Conservation (phyloP, 1,140 invertebrate species). For the Cherax quadricarinatus region DNA sequence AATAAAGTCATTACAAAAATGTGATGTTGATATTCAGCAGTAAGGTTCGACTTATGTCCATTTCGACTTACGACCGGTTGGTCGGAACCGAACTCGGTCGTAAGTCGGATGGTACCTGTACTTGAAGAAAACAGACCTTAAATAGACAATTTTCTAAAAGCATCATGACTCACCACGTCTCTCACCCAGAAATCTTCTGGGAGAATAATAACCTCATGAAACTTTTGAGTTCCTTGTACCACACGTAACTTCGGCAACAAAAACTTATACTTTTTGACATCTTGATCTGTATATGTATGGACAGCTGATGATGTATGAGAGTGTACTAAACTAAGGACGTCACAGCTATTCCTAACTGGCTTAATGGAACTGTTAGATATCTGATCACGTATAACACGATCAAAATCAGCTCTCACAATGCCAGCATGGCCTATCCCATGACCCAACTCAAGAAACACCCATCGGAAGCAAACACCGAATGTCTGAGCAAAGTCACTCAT, state of each 20-base stretch:
- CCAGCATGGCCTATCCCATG: constrained; percentile 26
- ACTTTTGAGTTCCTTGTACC: constrained; percentile 41
- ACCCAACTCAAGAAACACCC: constrained; percentile 33
- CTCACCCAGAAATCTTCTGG: constrained; percentile 43
- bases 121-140: neutral
- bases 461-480: constrained; percentile 42
- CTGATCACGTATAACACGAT: constrained; percentile 8
- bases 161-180: constrained; percentile 18
- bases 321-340: constrained; percentile 15
- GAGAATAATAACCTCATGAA: constrained; percentile 34
- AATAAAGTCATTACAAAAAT: too few relatives aligned
- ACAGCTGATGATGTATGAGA: constrained; percentile 5
- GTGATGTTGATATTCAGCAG: too few relatives aligned
- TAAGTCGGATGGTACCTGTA: too few relatives aligned
- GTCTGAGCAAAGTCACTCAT: constrained; percentile 33
- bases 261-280: constrained; percentile 36
- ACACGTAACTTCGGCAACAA: constrained; percentile 33
- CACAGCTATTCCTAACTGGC: neutral
- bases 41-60: too few relatives aligned
- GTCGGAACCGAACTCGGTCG: too few relatives aligned
- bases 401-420: constrained; percentile 20
- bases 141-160: constrained; percentile 29
- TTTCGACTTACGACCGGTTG: too few relatives aligned
- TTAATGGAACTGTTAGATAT: constrained; percentile 1
- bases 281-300: constrained; percentile 20